Evolutionary conservation across 2,888 invertebrate genomes (phyloP), one percentile per base, ranked within the genome.

Genomic region (Epirrhoe tristata): DNA sequence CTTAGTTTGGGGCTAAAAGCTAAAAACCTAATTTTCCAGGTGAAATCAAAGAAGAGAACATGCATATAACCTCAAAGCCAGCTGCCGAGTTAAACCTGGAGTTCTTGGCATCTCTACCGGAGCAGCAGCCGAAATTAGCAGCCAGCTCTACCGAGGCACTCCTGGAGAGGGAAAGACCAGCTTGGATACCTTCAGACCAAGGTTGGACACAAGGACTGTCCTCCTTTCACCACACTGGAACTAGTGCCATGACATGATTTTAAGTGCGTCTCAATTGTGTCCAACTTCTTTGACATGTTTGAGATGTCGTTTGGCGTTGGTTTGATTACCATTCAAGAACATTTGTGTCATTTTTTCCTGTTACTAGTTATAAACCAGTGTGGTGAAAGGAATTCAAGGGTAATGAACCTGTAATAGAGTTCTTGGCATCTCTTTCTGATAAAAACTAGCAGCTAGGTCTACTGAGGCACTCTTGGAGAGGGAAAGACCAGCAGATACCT

Each of bases 331-430:
- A n/a, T n/a, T n/a, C n/a, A n/a, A n/a, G n/a, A n/a, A n/a, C n/a
- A n/a, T n/a, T n/a, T n/a, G n/a, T n/a, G n/a, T n/a, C n/a, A n/a
- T n/a, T n/a, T n/a, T n/a, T n/a, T n/a, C n/a, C n/a, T n/a, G n/a
- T n/a, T n/a, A n/a, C n/a, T n/a, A n/a, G n/a, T n/a, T n/a, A n/a
- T n/a, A n/a, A n/a, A n/a, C n/a, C n/a, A n/a, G n/a, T n/a, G n/a
- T n/a, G n/a, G n/a, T n/a, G n/a, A n/a, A n/a, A n/a, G n/a, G n/a
- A n/a, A n/a, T n/a, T n/a, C n/a, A n/a, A n/a, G n/a, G n/a, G n/a
- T n/a, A n/a, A n/a, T 93, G 36, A 93, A 93, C 67, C 76, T 88
- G 24, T n/a, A n/a, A n/a, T n/a, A n/a, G 93, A 93, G 62, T 93
- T 93, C 68, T 71, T 93, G 3, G 93, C 91, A 0, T 91, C 93